Conservation (phyloP, 2,113 vertebrate species). For the Anser cygnoides region DNA sequence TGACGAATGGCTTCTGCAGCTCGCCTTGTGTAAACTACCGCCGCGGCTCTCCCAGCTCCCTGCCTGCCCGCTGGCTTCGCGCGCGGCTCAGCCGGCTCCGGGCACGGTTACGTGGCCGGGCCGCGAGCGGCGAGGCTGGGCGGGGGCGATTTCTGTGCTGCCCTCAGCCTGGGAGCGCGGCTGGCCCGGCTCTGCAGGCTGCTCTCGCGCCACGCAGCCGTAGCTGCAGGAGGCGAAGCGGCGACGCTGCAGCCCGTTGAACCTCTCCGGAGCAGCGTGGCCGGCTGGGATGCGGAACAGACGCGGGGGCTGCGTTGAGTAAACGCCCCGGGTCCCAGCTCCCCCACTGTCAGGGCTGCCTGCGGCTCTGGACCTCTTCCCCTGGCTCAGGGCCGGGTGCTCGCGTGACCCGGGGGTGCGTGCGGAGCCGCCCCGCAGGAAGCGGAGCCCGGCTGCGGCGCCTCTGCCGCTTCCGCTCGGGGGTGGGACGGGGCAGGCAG, state of each 20-base stretch:
- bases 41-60: neutral
- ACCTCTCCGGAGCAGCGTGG: neutral
- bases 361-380: neutral
- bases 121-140: neutral
- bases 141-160: neutral
- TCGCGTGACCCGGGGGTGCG: rapidly evolving
- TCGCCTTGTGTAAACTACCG: slow-evolving; percentile 24
- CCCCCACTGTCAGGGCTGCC: neutral
- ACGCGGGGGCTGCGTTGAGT: neutral
- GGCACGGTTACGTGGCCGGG: neutral
- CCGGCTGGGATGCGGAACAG: neutral
- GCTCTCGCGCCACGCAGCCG: neutral
- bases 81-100: neutral
- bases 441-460: neutral
- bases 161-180: neutral
- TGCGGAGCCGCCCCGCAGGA: neutral
- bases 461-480: neutral
- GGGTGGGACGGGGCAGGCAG: neutral
- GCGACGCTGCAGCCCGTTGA: neutral
- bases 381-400: rapidly evolving
- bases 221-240: neutral
- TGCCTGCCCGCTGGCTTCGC: neutral
- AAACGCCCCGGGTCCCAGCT: neutral
- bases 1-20: slow-evolving; percentile 50
- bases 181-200: no score